Evolutionary conservation across 2,797 vertebrate species (phyloP).

Genomic region (Buceros bicornis): DNA sequence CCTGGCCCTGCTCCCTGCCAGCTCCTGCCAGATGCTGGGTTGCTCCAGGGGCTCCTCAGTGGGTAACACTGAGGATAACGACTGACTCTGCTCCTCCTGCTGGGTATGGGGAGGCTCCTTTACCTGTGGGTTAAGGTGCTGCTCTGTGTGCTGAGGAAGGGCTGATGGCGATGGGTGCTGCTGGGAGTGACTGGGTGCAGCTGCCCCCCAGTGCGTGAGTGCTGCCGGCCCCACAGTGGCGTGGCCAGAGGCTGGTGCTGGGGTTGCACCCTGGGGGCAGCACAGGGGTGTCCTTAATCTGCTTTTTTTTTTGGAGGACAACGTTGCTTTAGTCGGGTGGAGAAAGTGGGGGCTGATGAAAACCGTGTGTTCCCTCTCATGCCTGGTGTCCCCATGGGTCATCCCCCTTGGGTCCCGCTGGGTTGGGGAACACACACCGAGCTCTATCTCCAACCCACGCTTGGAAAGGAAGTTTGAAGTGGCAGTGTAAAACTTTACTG

Average conservation of each 20-base stretch:
- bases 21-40: not conserved
- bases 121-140: not conserved
- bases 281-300: not conserved
- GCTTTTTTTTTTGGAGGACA: not conserved
- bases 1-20: not conserved
- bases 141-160: not conserved
- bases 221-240: fast-evolving
- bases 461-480: not conserved
- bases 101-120: not conserved
- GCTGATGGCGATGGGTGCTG: not conserved
- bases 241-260: fast-evolving
- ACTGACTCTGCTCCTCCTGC: not conserved
- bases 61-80: not conserved
- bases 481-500: not conserved
- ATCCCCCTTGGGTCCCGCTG: not conserved
- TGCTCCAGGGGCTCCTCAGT: not conserved
- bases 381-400: not conserved
- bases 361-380: not conserved
- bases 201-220: not conserved
- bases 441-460: fast-evolving
- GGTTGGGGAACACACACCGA: fast-evolving
- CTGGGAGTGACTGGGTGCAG: not conserved
- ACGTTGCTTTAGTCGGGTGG: not conserved
- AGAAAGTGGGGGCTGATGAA: not conserved
- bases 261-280: fast-evolving